Evolutionary conservation across 2,888 invertebrate species (phyloP).

Genomic region (Crocallis elinguaria): DNA sequence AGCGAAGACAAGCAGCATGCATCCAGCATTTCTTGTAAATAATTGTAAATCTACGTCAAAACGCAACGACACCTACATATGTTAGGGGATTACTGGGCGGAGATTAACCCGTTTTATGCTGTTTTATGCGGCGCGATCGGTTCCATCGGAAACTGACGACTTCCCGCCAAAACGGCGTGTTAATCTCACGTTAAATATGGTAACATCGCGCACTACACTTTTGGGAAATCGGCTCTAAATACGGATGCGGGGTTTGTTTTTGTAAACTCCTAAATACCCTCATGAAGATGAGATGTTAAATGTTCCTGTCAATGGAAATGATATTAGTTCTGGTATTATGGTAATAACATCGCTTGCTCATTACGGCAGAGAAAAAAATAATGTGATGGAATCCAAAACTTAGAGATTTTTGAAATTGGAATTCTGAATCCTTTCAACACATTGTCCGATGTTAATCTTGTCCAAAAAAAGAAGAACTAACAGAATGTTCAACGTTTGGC

Average conservation of each 20-base stretch:
- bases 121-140: conserved; percentile 71
- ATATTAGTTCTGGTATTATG: conserved; percentile 30
- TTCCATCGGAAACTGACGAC: conserved; percentile 62
- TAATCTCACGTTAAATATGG: conserved; percentile 77
- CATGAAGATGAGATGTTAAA: conserved; percentile 19
- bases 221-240: conserved; percentile 67
- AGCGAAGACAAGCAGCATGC: conserved; percentile 73
- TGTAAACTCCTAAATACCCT: conserved; percentile 34
- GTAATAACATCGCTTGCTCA: conserved; percentile 8
- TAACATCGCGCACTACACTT: conserved; percentile 53
- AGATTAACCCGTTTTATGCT: conserved; percentile 80
- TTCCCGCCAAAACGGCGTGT: conserved; percentile 70
- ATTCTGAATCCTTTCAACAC: conserved; percentile 24
- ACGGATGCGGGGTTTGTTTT: conserved; percentile 61
- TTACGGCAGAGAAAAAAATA: conserved; percentile 32
- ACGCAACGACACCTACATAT: conserved; percentile 82
- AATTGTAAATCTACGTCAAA: conserved; percentile 85
- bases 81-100: conserved; percentile 73
- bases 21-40: conserved; percentile 74
- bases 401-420: conserved; percentile 44
- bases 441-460: conserved; percentile 52
- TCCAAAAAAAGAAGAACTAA: conserved; percentile 36
- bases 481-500: conserved; percentile 41
- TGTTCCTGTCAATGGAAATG: conserved; percentile 30
- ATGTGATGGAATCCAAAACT: conserved; percentile 20